A percentile compares a stretch with the other conserved stretches of the same genome.
phyloP scores from a whole-genome alignment of 30 jellyfish, hydroid and myxozoan genomes.

The Haliclystus octoradiatus region DNA sequence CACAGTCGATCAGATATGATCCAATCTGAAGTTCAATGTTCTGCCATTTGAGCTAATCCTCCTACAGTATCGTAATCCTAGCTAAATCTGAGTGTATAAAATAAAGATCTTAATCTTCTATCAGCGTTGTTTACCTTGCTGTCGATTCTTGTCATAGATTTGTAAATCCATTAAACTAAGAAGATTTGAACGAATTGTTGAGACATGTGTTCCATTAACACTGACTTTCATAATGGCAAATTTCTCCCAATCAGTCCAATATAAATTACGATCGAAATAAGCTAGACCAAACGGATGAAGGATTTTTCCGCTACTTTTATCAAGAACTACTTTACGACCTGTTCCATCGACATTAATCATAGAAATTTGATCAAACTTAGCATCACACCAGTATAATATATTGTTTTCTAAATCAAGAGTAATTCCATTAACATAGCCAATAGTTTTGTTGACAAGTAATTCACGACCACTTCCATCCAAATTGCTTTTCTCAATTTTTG shows the following conservation, averaged over 20 bases:
- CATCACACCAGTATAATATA: slow-evolving; percentile 89
- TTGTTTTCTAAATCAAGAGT: slow-evolving; percentile 45
- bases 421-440: slow-evolving; percentile 83
- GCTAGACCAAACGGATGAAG: slow-evolving; percentile 85
- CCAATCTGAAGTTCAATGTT: no score
- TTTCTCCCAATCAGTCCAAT: slow-evolving; percentile 94
- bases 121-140: slow-evolving; percentile 74
- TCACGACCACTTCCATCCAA: slow-evolving; percentile 67
- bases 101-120: no score
- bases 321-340: slow-evolving; percentile 20
- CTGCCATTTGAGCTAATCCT: no score
- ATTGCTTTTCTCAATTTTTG: slow-evolving; percentile 54
- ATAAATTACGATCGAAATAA: slow-evolving; percentile 10
- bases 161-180: slow-evolving; percentile 83
- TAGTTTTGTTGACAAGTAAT: slow-evolving; percentile 17
- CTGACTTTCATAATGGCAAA: slow-evolving; percentile 32
- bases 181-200: slow-evolving; percentile 26
- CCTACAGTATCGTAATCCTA: no score
- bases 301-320: slow-evolving; percentile 11
- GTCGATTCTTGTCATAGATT: slow-evolving; percentile 57
- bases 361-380: slow-evolving; percentile 55
- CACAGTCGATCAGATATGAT: no score
- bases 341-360: slow-evolving; percentile 25
- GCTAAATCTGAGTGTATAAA: no score
- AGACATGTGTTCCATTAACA: slow-evolving; percentile 14